Conservation (phyloP, 1,140 invertebrate genomes). For the Centruroides vittatus region DNA sequence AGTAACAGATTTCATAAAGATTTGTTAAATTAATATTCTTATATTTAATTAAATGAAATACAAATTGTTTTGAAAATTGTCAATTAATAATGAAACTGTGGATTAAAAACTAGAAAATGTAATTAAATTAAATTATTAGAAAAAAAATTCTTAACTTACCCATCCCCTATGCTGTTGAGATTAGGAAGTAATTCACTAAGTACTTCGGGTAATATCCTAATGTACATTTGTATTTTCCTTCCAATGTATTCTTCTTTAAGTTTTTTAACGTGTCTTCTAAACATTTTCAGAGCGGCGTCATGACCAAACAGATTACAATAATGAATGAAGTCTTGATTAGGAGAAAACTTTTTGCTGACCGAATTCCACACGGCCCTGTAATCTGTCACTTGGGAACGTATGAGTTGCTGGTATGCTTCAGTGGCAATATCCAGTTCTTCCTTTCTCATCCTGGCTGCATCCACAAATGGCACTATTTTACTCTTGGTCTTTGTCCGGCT, state of each 20-base stretch:
- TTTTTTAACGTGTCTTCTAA: slow-evolving; percentile 65
- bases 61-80: too few relatives aligned
- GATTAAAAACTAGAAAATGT: background rate
- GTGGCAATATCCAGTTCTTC: slow-evolving; percentile 77
- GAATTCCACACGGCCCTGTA: slow-evolving; percentile 73
- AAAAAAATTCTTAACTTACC: slow-evolving; percentile 33
- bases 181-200: slow-evolving; percentile 70
- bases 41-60: too few relatives aligned
- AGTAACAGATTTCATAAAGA: too few relatives aligned
- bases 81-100: too few relatives aligned
- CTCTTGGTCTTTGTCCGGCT: slow-evolving; percentile 40
- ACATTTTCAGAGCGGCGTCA: slow-evolving; percentile 63
- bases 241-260: slow-evolving; percentile 71
- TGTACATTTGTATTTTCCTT: slow-evolving; percentile 61
- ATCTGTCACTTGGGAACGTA: slow-evolving; percentile 62
- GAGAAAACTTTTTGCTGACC: slow-evolving; percentile 67
- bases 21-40: too few relatives aligned
- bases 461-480: slow-evolving; percentile 66
- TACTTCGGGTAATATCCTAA: slow-evolving; percentile 62
- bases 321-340: slow-evolving; percentile 67
- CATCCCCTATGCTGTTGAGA: slow-evolving; percentile 53
- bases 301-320: slow-evolving; percentile 83
- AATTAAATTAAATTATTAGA: background rate
- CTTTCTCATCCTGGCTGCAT: slow-evolving; percentile 69
- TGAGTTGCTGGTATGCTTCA: slow-evolving; percentile 69